Evolutionary conservation across 2,888 invertebrate genomes (phyloP).

Genomic region (Tipula vernalis): DNA sequence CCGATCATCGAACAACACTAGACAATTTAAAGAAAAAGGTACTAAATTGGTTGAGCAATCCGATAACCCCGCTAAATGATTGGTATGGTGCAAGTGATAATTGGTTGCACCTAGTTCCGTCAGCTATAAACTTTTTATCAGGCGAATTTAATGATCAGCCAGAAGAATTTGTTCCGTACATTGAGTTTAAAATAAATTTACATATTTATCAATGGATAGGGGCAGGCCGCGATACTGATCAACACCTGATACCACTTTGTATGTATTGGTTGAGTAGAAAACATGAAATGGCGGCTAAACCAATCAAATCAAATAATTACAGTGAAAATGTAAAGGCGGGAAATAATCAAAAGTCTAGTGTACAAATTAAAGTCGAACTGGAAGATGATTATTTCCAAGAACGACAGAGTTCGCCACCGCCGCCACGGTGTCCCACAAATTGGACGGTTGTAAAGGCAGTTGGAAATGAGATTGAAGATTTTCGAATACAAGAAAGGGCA

Average conservation of each 20-base stretch:
- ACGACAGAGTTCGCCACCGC: slow-evolving; percentile 39
- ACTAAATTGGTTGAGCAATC: slow-evolving; percentile 61
- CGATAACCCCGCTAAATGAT: slow-evolving; percentile 68
- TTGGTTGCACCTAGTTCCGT: slow-evolving; percentile 62
- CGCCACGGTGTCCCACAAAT: slow-evolving; percentile 56
- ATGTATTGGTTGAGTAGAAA: slow-evolving; percentile 64
- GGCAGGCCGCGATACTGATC: slow-evolving; percentile 80
- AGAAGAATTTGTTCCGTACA: slow-evolving; percentile 77
- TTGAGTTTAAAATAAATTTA: slow-evolving; percentile 64
- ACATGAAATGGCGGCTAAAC: slow-evolving; percentile 32
- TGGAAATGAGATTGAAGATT: slow-evolving; percentile 60
- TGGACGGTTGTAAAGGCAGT: slow-evolving; percentile 77
- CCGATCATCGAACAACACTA: slow-evolving; percentile 72
- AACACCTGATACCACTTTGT: slow-evolving; percentile 58
- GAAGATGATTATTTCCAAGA: slow-evolving; percentile 21
- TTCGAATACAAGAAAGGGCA: slow-evolving; percentile 65
- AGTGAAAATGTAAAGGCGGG: slow-evolving; percentile 26
- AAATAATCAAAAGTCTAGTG: slow-evolving; percentile 22
- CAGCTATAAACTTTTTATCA: slow-evolving; percentile 71
- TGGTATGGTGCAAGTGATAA: slow-evolving; percentile 61
- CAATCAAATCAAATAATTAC: slow-evolving; percentile 20
- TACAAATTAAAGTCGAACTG: slow-evolving; percentile 9
- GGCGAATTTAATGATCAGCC: slow-evolving; percentile 71
- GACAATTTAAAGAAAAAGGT: slow-evolving; percentile 61
- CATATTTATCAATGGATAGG: slow-evolving; percentile 74